Percentiles rank a stretch among this genome's conserved stretches.
Conservation (phyloP, 2,113 vertebrate genomes). For the Bubo bubo region DNA sequence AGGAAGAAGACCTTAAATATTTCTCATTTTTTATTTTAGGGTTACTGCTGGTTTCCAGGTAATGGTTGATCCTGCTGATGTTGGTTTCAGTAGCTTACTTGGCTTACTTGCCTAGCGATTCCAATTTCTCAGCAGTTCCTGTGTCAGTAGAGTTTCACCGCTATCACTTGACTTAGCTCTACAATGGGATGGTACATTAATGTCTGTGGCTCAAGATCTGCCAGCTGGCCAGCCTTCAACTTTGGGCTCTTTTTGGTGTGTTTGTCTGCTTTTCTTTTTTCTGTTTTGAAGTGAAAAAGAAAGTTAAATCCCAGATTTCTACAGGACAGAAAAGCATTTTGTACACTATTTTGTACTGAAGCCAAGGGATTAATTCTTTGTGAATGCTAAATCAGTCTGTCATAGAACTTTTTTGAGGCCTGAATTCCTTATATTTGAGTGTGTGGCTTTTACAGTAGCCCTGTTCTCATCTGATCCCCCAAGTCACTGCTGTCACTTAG, state of each 20-base stretch:
- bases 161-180: background rate
- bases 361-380: background rate
- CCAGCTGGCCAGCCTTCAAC: background rate
- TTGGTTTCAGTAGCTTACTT: background rate
- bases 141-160: background rate
- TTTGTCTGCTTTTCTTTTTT: background rate
- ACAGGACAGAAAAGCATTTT: background rate
- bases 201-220: background rate
- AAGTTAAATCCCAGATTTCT: background rate
- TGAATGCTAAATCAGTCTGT: background rate
- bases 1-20: background rate
- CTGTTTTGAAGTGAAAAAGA: background rate
- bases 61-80: background rate
- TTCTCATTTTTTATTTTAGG: background rate
- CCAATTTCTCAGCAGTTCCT: background rate
- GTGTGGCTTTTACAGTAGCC: background rate
- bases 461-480: background rate
- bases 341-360: background rate
- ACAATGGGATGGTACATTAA: background rate
- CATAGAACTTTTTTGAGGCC: background rate
- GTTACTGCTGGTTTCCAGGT: background rate
- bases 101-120: background rate
- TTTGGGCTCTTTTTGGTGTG: background rate
- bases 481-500: background rate
- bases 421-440: background rate